These are phyloP conservation scores for Ephialtes manifestator DNA, from an alignment of 2,888 invertebrate species.

Conservation along the genomic window DNA sequence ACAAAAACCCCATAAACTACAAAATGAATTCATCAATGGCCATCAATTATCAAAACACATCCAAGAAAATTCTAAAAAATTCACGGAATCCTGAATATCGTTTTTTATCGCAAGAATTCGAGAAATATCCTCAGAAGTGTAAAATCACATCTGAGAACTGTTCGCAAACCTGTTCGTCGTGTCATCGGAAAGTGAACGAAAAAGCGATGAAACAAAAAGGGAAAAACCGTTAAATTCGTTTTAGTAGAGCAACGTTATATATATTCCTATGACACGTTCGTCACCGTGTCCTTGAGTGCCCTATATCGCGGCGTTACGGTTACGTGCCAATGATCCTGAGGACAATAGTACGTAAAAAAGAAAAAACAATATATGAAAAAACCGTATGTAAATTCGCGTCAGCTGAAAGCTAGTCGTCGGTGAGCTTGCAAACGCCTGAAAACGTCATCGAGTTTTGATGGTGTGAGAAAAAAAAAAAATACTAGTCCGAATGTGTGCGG, in stretches of 20 bases:
- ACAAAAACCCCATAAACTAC: no score
- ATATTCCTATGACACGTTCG: conserved; percentile 70
- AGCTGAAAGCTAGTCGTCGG: conserved; percentile 45
- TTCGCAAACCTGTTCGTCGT: background rate
- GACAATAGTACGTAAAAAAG: conserved; percentile 17
- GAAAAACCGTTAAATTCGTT: conserved; percentile 34
- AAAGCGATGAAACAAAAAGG: background rate
- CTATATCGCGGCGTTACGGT: conserved; percentile 49
- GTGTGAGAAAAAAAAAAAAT: conserved; percentile 32
- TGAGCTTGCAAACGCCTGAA: conserved; percentile 51
- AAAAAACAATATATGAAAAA: conserved; percentile 11
- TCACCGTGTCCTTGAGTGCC: conserved; percentile 78
- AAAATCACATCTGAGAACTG: background rate
- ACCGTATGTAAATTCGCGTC: conserved; percentile 31
- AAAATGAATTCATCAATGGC: no score
- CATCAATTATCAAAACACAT: no score
- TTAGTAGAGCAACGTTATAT: conserved; percentile 28
- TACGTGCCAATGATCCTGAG: conserved; percentile 28
- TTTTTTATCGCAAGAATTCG: background rate
- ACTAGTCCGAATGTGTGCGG: conserved; percentile 14
- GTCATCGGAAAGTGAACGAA: background rate
- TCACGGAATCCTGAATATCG: no score
- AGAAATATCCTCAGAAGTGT: background rate
- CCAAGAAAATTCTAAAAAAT: no score
- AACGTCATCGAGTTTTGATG: conserved; percentile 51